A percentile compares a stretch with the other conserved stretches of the same genome.
Evolutionary conservation across 2,888 invertebrate species (phyloP).

Genomic region (Diploptera punctata): DNA sequence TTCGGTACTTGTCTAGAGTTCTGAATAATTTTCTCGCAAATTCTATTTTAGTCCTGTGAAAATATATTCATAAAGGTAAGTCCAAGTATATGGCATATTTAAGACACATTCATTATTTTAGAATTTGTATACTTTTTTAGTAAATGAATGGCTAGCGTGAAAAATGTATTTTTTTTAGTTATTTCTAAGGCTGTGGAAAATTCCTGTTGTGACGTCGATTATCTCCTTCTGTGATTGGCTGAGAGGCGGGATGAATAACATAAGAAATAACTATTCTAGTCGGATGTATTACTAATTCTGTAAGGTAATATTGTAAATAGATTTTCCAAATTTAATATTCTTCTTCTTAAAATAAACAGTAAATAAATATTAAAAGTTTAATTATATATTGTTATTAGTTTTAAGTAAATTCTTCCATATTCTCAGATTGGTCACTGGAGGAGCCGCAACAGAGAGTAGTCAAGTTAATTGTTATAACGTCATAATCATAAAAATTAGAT

Average conservation of each 20-base stretch:
- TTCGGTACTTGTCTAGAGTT: too few species aligned
- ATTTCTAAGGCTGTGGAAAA: not conserved
- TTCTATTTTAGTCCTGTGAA: too few species aligned
- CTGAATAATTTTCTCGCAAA: too few species aligned
- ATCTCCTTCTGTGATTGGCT: not conserved
- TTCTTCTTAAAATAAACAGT: not conserved
- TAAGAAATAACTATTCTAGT: not conserved
- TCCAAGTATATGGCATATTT: too few species aligned
- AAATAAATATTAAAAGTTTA: not conserved
- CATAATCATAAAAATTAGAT: not conserved
- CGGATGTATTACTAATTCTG: conserved; percentile 16
- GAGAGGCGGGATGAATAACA: not conserved
- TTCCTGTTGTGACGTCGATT: conserved; percentile 1
- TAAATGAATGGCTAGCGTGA: too few species aligned
- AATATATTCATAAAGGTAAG: too few species aligned
- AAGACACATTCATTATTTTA: too few species aligned
- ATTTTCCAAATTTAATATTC: not conserved
- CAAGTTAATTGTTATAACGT: conserved; percentile 16
- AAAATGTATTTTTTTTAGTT: too few species aligned
- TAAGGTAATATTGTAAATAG: not conserved
- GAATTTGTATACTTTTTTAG: too few species aligned
- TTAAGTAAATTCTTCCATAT: not conserved
- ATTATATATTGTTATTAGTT: not conserved
- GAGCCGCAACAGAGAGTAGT: not conserved
- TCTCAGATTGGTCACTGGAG: not conserved